A percentile compares a stretch with the other conserved stretches of the same genome.
These are phyloP conservation scores for Crocidura indochinensis DNA, from an alignment of 2,797 vertebrate species.

Conservation along the genomic window DNA sequence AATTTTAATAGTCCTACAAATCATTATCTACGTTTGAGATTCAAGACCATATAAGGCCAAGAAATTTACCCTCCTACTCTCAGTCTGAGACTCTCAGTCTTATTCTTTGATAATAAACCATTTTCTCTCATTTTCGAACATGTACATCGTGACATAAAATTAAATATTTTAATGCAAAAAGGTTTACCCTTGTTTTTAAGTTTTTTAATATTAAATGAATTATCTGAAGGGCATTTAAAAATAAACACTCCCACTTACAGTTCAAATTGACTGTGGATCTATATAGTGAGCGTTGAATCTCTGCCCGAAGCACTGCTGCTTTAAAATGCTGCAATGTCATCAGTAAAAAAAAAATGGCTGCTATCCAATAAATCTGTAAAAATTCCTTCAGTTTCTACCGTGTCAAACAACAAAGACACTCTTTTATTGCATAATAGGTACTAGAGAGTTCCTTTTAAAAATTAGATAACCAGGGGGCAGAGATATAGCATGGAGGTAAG, in stretches of 20 bases:
- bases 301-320: constrained; percentile 65
- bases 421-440: constrained; percentile 19
- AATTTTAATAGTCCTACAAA: neutral
- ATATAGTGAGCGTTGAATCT: constrained; percentile 59
- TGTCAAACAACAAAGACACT: constrained; percentile 39
- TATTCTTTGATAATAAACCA: constrained; percentile 5
- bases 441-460: constrained; percentile 9
- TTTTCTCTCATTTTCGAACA: constrained; percentile 38
- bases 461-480: neutral
- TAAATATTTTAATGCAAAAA: constrained; percentile 53
- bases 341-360: constrained; percentile 7
- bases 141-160: constrained; percentile 39
- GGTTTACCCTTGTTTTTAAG: constrained; percentile 17
- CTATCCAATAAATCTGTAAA: constrained; percentile 45
- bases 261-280: constrained; percentile 47
- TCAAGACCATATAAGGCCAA: constrained; percentile 24
- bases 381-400: constrained; percentile 14
- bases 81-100: neutral
- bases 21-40: constrained; percentile 55
- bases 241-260: constrained; percentile 19
- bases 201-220: constrained; percentile 65
- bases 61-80: neutral
- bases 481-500: too few species aligned
- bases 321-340: constrained; percentile 62
- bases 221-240: constrained; percentile 57